Percentiles rank a stretch among this genome's conserved stretches.
phyloP scores from a whole-genome alignment of 2,888 invertebrate species.

The Pseudococcus viburni region DNA sequence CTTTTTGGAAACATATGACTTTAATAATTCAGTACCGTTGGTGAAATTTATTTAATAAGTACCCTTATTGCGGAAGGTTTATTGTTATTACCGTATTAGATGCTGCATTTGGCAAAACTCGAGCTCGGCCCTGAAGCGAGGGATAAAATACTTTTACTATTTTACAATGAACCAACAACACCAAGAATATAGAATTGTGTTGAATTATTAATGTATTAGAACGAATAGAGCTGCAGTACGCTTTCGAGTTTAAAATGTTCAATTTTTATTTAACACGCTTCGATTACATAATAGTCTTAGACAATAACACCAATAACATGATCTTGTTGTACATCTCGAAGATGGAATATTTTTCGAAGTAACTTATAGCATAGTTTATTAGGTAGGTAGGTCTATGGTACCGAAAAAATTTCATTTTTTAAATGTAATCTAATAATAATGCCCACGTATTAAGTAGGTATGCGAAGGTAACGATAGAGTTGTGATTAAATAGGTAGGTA shows the following conservation, averaged over 20 bases:
- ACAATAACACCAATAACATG: not conserved
- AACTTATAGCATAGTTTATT: not conserved
- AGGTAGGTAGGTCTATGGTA: not conserved
- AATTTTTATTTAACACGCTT: conserved; percentile 45
- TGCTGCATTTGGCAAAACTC: conserved; percentile 39
- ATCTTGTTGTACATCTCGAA: not conserved
- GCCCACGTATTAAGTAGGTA: not conserved
- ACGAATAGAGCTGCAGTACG: conserved; percentile 21
- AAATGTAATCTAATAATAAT: not conserved
- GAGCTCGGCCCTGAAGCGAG: not conserved
- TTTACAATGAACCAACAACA: conserved; percentile 42
- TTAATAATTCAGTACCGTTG: conserved; percentile 62
- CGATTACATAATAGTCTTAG: conserved; percentile 30
- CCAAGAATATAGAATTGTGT: conserved; percentile 18
- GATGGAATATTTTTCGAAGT: not conserved
- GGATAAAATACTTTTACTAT: conserved; percentile 56
- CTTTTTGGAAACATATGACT: conserved; percentile 59
- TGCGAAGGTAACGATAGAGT: not conserved
- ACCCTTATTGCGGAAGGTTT: conserved; percentile 59
- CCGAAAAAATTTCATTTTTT: not conserved
- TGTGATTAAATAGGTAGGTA: not conserved
- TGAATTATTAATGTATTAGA: conserved; percentile 25
- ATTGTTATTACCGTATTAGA: conserved; percentile 60
- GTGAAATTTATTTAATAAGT: conserved; percentile 62
- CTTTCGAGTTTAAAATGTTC: conserved; percentile 40